phyloP scores from a whole-genome alignment of 2,888 invertebrate species.

The Neocrepidodera transversa region DNA sequence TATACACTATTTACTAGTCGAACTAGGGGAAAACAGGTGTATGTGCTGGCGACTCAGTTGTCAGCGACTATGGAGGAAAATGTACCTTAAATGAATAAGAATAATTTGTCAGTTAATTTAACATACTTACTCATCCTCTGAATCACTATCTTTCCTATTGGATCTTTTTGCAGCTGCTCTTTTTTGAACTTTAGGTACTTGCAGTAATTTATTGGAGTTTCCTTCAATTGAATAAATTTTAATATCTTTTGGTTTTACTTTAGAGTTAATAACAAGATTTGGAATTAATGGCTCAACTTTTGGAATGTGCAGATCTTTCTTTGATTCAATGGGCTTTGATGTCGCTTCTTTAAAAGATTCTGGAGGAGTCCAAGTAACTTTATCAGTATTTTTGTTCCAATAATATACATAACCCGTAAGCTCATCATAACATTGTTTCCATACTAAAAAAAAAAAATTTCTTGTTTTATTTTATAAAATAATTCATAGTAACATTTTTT shows the following conservation, averaged over 20 bases:
- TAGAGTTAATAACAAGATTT: constrained; percentile 30
- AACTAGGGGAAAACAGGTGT: too few species aligned
- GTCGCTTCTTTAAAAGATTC: constrained; percentile 55
- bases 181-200: constrained; percentile 11
- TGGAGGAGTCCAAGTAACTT: constrained; percentile 71
- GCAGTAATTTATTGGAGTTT: constrained; percentile 21
- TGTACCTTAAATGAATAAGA: too few species aligned
- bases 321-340: constrained; percentile 21
- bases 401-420: constrained; percentile 69
- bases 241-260: constrained; percentile 19
- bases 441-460: constrained; percentile 57
- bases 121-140: constrained; percentile 53
- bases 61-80: too few species aligned
- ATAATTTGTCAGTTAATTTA: too few species aligned
- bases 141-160: constrained; percentile 39
- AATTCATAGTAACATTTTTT: too few species aligned
- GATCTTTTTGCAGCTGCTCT: constrained; percentile 21
- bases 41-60: too few species aligned
- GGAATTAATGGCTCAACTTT: constrained; percentile 48
- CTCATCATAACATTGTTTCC: constrained; percentile 72
- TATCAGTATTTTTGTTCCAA: constrained; percentile 70
- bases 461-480: too few species aligned
- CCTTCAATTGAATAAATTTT: constrained; percentile 46
- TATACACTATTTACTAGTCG: too few species aligned
- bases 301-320: constrained; percentile 44